Evolutionary conservation across 2,797 vertebrate species (phyloP), one percentile per base, ranked within the genome.

Genomic region (Protonibea diacanthus): DNA sequence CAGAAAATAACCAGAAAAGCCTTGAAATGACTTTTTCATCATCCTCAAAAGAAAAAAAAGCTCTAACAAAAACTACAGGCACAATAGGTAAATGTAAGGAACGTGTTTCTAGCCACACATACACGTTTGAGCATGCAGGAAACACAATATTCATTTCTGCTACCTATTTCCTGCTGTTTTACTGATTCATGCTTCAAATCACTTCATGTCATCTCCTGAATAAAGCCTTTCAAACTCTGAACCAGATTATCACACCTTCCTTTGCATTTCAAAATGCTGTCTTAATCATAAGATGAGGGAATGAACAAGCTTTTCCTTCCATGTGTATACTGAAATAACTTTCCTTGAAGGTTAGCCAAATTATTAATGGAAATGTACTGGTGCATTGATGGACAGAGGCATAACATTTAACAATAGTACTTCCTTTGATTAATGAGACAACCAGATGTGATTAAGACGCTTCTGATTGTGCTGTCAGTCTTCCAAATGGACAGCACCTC

Each of bases 401-500:
- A 91, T 91, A 88, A 90, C 84, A 89, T 91, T 94, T 91, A 90
- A 91, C 83, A 86, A 88, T 76, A 88, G 87, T 88, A 91, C 91
- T 94, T 94, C 67, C 71, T 80, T 84, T 95, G 93, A 95, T 94
- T 85, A 92, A 96, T 27, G 89, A 91, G 93, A 92, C 92, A 91
- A 88, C 71, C 76, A 80, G 83, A 86, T 78, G 90, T 94, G 93
- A 95, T 95, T 93, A 95, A 95, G 81, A 88, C 59, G 23, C 89
- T 91, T 89, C 88, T 91, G 92, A 95, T 94, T 91, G 88, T 88
- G 79, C 93, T 94, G 95, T 95, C 95, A 93, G 83, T 95, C 93
- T 93, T 95, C 94, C 91, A 94, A 96, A 95, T 94, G 92, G 93
- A 92, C 93, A 78, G 84, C 87, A 92, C 90, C 91, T 81, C 80